Conservation (phyloP, 2,797 vertebrate genomes). For the Lithobates sylvaticus region DNA sequence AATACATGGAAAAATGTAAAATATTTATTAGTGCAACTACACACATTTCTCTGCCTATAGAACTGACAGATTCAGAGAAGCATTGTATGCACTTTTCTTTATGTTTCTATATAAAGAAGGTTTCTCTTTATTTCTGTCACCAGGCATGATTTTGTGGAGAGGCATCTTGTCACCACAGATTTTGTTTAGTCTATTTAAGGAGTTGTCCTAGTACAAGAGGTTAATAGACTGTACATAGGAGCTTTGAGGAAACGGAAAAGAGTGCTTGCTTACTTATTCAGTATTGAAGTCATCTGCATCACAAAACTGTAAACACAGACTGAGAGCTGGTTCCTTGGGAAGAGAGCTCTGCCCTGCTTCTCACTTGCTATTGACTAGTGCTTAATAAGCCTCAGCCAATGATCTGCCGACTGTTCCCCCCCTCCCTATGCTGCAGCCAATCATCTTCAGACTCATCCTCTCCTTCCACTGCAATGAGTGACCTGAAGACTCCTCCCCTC, state of each 20-base stretch:
- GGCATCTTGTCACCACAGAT: neutral
- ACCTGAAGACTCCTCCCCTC: no score
- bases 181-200: neutral
- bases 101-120: conserved; percentile 50
- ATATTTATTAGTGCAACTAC: conserved; percentile 58
- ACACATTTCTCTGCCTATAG: conserved; percentile 28
- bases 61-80: conserved; percentile 32
- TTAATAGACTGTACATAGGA: neutral
- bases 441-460: no score
- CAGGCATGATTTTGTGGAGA: conserved; percentile 23
- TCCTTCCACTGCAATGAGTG: no score
- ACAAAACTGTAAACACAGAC: neutral
- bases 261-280: neutral
- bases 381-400: neutral
- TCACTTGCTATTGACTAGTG: neutral
- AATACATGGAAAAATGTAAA: conserved; percentile 35
- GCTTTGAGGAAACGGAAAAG: no score
- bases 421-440: no score
- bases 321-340: neutral
- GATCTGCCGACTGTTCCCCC: neutral
- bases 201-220: neutral
- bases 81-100: conserved; percentile 50
- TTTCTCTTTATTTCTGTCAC: conserved; percentile 41
- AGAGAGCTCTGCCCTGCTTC: neutral
- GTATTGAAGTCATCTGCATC: neutral